A percentile compares a stretch with the other conserved stretches of the same genome.
Conservation (phyloP, 2,113 vertebrate genomes). For the Myotis lucifugus region DNA sequence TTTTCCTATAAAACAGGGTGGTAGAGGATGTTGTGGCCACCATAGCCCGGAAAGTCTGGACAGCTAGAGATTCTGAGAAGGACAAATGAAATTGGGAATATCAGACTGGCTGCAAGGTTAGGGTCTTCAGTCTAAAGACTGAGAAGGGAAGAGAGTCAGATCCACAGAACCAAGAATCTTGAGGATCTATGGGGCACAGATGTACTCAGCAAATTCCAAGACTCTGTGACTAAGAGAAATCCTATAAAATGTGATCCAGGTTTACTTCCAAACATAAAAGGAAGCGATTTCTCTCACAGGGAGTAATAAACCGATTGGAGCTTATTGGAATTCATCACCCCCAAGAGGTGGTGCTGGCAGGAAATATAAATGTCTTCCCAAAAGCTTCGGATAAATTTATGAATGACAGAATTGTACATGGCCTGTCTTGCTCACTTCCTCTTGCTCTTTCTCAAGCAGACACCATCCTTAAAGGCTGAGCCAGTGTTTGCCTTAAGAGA, state of each 20-base stretch:
- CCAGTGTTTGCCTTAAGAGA: neutral
- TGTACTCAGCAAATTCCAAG: conserved; percentile 23
- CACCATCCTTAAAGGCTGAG: neutral
- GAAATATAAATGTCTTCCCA: conserved; percentile 71
- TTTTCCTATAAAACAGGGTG: neutral
- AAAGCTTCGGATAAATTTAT: conserved; percentile 69
- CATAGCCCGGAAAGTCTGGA: neutral
- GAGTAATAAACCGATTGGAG: conserved; percentile 75
- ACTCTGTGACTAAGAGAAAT: neutral
- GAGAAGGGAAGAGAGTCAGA: neutral
- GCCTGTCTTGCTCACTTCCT: conserved; percentile 24
- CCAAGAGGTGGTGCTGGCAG: conserved; percentile 70
- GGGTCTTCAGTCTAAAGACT: neutral
- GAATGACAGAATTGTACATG: conserved; percentile 71
- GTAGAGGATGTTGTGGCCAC: neutral
- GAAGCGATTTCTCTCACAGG: conserved; percentile 72
- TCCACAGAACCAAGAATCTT: neutral
- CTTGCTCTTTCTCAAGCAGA: conserved; percentile 34
- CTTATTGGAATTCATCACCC: conserved; percentile 76
- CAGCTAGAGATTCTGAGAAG: neutral
- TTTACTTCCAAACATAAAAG: conserved; percentile 72
- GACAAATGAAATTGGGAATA: neutral
- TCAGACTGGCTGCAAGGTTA: neutral
- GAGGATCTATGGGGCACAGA: neutral
- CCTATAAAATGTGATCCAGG: conserved; percentile 53